Evolutionary conservation across 2,113 vertebrate genomes (phyloP), one percentile per base, ranked within the genome.

Genomic region (Calidris pugnax): DNA sequence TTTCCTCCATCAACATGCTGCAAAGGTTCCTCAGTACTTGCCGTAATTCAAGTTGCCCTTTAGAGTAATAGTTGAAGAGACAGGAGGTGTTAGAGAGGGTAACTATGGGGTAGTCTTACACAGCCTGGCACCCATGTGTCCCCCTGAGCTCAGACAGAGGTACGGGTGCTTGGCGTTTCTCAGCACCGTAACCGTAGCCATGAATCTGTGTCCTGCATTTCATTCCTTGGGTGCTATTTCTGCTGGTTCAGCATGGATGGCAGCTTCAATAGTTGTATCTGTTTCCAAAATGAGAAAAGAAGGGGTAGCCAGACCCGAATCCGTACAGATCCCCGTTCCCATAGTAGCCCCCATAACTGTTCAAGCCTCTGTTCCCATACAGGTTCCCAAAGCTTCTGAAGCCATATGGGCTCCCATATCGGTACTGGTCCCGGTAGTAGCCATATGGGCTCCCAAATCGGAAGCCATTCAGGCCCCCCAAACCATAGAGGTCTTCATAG

Each of bases 161-260:
- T 0, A 3, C 0, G 53, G 45, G 56, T 14, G 16, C 73, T 37
- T 0, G 1, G 51, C 4, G 0, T 51, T 89, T 62, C 77, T 75
- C 84, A 87, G 37, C 30, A 9, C 39, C 27, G 0, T 4, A 32
- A n/a, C 14, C 37, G 2, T 41, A 90, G 33, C 63, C n/a, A 0
- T 26, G 39, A 43, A 28, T 78, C 59, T 0, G 0, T n/a, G 16
- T 7, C 85, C 80, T 39, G 45, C 4, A 4, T 59, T 72, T n/a
- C 55, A 51, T 39, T 24, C 45, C 35, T 6, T 3, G 27, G 24
- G 18, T 10, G 27, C n/a, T 39, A 0, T 26, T 60, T 48, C 59
- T 15, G 22, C 68, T 50, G 62, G 15, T 41, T 71, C 64, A 62
- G 39, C 63, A 33, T 22, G 23, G 47, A 55, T 4, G 72, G 15